Conservation (phyloP, 2,797 vertebrate species). For the Tokudaia muenninki region DNA sequence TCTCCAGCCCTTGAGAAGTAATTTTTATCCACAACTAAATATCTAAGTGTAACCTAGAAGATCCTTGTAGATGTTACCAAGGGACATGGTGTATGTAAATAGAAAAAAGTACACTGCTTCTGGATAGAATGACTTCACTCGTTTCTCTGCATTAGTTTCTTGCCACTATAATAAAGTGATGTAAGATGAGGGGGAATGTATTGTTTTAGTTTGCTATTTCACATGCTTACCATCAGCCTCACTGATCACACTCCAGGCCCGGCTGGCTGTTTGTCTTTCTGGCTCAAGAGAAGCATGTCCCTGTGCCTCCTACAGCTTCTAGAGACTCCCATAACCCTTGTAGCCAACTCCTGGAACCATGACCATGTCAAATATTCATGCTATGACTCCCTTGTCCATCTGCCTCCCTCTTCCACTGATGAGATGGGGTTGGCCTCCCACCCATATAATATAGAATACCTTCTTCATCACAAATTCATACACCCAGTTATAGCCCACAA, state of each 20-base stretch:
- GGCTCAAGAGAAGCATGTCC: background rate
- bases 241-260: background rate
- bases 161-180: background rate
- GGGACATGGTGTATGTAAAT: background rate
- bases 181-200: background rate
- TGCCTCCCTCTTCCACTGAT: background rate
- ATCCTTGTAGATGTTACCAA: background rate
- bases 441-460: background rate
- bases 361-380: background rate
- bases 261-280: background rate
- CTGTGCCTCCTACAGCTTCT: background rate
- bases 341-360: background rate
- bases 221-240: background rate
- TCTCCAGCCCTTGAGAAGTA: background rate
- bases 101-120: background rate
- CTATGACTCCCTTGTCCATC: background rate
- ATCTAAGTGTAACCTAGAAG: background rate
- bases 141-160: background rate
- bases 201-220: background rate
- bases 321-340: background rate
- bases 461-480: background rate
- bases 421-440: background rate
- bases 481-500: background rate
- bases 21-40: background rate
- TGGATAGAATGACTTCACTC: background rate